Base-by-base conservation (phyloP, 2,797 vertebrate genomes). In the Sebastes nivosus region DNA sequence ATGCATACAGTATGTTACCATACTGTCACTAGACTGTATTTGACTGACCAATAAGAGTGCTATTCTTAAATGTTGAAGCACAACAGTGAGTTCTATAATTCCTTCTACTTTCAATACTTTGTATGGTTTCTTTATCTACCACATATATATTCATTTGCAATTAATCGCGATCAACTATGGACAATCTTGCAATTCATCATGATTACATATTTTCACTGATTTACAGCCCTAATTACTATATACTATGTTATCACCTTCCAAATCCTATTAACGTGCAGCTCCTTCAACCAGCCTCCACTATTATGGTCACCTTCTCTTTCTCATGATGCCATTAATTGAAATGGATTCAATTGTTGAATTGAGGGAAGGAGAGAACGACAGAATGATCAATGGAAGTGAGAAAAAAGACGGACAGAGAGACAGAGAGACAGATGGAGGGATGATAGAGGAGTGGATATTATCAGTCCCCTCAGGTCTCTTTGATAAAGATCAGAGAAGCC, bases 401-500 rank as follows among this genome's bases (percentile, higher is more conserved):
- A 78, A 59, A 71, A 58, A 52, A 77, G 74, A 81, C 64, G 68
- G 50, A 69, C 50, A 64, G 82, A 75, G 27, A 67, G 64, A 80
- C 29, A 64, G 82, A 74, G 30, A 67, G 64, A 80, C 34, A 22
- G 84, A 82, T 63, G 82, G 77, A 77, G 36, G 72, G 84, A 71
- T 77, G 82, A 84, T 75, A 74, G 83, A 90, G 61, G 59, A 76
- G 73, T 89, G 83, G 83, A 85, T 89, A 90, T 93, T 84, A 73
- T 83, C 86, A 86, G 84, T 92, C 87, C 85, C 84, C 91, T 90
- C 88, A 89, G 88, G 87, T 86, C 80, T 85, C 79, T 88, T 71
- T 86, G 90, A 94, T 93, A 92, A 90, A 90, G 81, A 93, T 92
- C 92, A 88, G 80, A 82, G 77, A 66, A 81, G 78, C 84, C 65